Percentiles rank a stretch among this genome's conserved stretches.
Evolutionary conservation across 1,140 invertebrate species (phyloP).

Genomic region (Hylaeus anthracinus): DNA sequence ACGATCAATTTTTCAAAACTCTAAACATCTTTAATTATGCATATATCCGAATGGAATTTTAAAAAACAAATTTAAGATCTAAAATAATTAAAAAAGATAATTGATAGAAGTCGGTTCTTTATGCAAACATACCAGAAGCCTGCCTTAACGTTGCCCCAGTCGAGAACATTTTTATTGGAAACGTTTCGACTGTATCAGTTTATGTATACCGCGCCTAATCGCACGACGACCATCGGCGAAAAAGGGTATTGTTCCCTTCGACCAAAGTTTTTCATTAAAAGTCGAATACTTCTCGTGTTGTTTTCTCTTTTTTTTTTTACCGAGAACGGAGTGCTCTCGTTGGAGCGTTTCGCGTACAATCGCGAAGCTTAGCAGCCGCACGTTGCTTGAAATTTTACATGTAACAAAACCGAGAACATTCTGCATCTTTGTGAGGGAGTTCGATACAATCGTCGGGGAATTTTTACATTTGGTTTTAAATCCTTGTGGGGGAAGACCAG

Average conservation of each 20-base stretch:
- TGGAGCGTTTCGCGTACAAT: neutral
- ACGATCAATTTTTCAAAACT: no score
- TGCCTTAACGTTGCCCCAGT: conserved; percentile 40
- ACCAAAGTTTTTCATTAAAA: no score
- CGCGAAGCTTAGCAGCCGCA: neutral
- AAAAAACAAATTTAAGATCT: no score
- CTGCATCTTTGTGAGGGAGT: neutral
- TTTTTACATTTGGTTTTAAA: neutral
- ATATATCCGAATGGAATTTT: no score
- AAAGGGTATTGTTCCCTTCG: neutral
- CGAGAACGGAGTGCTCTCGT: neutral
- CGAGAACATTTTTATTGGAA: conserved; percentile 36
- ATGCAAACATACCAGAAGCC: no score
- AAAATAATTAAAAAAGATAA: no score
- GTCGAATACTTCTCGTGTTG: neutral
- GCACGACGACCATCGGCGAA: conserved; percentile 44
- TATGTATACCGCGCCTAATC: conserved; percentile 15
- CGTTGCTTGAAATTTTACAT: neutral
- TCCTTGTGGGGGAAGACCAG: no score
- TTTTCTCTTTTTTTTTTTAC: neutral
- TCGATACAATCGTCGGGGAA: neutral
- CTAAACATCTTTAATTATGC: no score
- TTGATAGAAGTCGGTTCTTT: no score
- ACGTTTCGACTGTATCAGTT: conserved; percentile 24
- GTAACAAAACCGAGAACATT: no score